A percentile compares a stretch with the other conserved stretches of the same genome.
Conservation (phyloP, 2,888 invertebrate species). For the Agrotis clavis region DNA sequence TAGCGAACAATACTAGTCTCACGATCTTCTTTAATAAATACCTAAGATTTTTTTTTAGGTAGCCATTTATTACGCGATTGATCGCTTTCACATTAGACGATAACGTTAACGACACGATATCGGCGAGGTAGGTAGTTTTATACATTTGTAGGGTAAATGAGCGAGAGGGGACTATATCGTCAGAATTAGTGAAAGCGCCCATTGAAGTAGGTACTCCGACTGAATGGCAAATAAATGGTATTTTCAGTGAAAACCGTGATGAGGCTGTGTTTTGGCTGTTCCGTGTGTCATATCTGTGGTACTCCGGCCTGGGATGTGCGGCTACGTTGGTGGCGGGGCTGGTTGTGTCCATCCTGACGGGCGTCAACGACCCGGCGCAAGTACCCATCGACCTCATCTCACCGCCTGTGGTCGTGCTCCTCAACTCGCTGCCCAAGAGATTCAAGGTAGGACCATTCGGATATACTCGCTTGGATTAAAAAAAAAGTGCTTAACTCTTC, state of each 20-base stretch:
- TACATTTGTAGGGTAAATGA: no score
- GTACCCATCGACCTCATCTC: slow-evolving; percentile 93
- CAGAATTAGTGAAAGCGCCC: no score
- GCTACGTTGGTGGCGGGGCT: slow-evolving; percentile 94
- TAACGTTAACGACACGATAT: no score
- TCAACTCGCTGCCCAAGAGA: slow-evolving; percentile 87
- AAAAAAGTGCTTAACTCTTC: not conserved
- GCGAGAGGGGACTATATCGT: no score
- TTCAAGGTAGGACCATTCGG: slow-evolving; percentile 80
- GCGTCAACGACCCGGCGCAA: slow-evolving; percentile 91
- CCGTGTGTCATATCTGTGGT: slow-evolving; percentile 97
- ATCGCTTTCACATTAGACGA: no score
- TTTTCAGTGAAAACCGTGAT: slow-evolving; percentile 75
- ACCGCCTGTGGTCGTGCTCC: slow-evolving; percentile 92
- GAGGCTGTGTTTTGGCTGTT: slow-evolving; percentile 91
- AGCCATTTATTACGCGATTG: no score
- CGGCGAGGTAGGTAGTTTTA: no score
- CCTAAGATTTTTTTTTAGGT: no score
- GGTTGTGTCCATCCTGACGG: slow-evolving; percentile 93
- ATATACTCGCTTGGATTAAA: slow-evolving; percentile 37
- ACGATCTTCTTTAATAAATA: no score
- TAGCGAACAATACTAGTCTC: no score
- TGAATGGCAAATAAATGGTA: not conserved
- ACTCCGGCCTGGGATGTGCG: slow-evolving; percentile 95
- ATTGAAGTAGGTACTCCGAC: no score